Evolutionary conservation across 1,140 invertebrate genomes (phyloP), one percentile per base, ranked within the genome.

Genomic region (Ooceraea biroi): DNA sequence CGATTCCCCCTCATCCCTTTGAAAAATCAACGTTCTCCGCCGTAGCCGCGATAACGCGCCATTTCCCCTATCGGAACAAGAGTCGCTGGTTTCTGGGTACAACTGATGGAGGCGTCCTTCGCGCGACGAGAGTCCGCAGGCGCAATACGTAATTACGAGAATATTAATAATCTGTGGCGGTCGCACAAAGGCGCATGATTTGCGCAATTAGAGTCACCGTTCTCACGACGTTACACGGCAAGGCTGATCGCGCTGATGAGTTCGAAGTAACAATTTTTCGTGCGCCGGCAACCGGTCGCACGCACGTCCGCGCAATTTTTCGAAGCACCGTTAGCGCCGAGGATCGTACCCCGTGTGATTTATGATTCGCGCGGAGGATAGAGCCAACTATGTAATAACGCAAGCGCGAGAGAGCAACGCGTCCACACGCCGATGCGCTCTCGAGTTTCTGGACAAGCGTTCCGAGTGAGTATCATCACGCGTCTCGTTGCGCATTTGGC

Each of bases 361-460:
- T 78, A 78, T 78, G 76, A 36, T 69, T 68, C 63, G 76, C 76
- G 22, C 36, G 63, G 65, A 1, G 36, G 63, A 55, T 78, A 78
- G 63, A 78, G 76, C 76, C 44, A 78, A 78, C 76, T 69, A 57
- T 69, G 25, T 69, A 78, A 69, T 69, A 78, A 78, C 76, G 63
- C 27, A 12, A 48, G 41, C 22, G 14, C 48, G 55, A 87, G 76
- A 48, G 55, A 87, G 76, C 85, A 25, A 69, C 22, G 50, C 17
- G 71, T 85, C 72, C 85, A 83, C 86, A n/a, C n/a, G 87, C 87
- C 86, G 85, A 88, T 88, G 87, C 65, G 65, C 10, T 7, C 52
- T 22, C 58, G 73, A 55, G 41, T 82, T 88, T 80, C 86, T 83
- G 86, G 87, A 88, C 78, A 78, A 82, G 71, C 57, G 83, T 85